Percentiles rank a stretch among this genome's conserved stretches.
phyloP scores from a whole-genome alignment of 1,140 invertebrate genomes.

The Conus ventricosus region DNA sequence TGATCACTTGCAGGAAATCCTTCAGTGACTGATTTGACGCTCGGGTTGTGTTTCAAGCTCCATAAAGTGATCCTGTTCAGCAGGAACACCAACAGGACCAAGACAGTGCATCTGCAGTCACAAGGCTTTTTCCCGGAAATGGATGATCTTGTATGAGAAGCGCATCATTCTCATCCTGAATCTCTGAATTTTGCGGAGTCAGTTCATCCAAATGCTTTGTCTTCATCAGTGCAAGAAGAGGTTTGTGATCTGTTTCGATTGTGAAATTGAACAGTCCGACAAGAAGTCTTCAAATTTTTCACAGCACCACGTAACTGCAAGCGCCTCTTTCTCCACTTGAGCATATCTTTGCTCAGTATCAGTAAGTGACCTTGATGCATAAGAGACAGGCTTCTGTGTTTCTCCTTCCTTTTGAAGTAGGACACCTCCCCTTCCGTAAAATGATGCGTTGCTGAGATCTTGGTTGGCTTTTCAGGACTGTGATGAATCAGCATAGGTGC shows the following conservation, averaged over 20 bases:
- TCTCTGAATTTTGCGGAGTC: no score
- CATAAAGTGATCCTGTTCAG: background rate
- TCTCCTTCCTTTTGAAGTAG: background rate
- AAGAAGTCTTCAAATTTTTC: no score
- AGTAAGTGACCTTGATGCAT: background rate
- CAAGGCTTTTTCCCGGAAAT: no score
- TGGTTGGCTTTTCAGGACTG: background rate
- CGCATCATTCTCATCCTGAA: no score
- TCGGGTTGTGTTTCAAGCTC: background rate
- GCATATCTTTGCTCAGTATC: background rate
- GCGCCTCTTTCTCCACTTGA: background rate
- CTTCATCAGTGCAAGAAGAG: no score
- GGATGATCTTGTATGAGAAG: no score
- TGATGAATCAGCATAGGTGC: background rate
- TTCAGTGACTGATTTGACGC: background rate
- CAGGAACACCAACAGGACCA: background rate
- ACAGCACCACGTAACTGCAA: no score
- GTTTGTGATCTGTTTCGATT: no score
- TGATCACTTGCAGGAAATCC: background rate
- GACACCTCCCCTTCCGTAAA: background rate
- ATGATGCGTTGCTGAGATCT: background rate
- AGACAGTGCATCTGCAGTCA: no score
- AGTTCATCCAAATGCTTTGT: no score
- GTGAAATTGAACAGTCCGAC: no score
- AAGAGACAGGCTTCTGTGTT: constrained; percentile 37